Base-by-base conservation (phyloP, 1,140 invertebrate genomes). In the Platorchestia sp. region DNA sequence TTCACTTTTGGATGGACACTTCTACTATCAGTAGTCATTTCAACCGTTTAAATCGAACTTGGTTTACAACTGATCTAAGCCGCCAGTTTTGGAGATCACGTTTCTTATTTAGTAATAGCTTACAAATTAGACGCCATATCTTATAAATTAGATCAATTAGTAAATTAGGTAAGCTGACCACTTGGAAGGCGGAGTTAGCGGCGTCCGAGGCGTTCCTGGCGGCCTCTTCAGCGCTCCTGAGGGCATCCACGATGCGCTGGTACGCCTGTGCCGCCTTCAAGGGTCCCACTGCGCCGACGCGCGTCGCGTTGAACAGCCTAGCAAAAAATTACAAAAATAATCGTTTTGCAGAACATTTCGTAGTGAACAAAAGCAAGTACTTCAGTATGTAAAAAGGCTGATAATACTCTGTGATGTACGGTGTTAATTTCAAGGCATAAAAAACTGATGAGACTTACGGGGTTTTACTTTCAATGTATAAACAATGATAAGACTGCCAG, bases 221-320 rank as follows among this genome's bases (percentile, higher is more conserved):
- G 45, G 98, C 98, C 41, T 97, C 97, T 96, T 97, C 97, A 0
- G 98, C 98, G 51, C 97, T 97, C 41, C 97, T 96, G 27, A 99
- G 97, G 44, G 97, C 97, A 89, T 98, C 97, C 0, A 98, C 98
- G 95, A 99, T 99, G 96, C 98, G 98, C 96, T 98, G 97, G 97
- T 99, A 99, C 0, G 98, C 98, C 95, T 98, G 98, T 86, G 98
- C 99, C 0, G 98, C 98, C 96, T 98, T 97, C 51, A 99, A 97
- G 42, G 98, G 98, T 96, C 98, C 97, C 41, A 98, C 98, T 42
- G 98, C 98, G 95, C 98, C 97, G 86, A 98, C 97, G 59, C 98
- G 97, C 0, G 98, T 98, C 96, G 98, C 97, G 53, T 98, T 98
- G 97, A 98, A 98, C 95, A 98, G 96, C 95, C 98, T 98, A 96